These are phyloP conservation scores for Myotis brandtii DNA, from an alignment of 2,113 vertebrate species.

Conservation along the genomic window DNA sequence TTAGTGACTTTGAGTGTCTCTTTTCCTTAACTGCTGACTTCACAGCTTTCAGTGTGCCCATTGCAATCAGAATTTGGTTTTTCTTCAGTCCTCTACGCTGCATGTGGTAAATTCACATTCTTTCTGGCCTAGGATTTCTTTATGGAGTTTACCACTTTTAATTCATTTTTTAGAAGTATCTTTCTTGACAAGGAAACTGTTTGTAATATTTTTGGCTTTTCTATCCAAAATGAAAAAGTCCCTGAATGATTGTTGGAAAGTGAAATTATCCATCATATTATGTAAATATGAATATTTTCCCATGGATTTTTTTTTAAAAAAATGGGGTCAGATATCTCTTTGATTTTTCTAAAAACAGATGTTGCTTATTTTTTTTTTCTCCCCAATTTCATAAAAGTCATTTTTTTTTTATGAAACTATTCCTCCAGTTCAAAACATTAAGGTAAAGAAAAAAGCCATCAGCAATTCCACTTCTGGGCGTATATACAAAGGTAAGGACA, in stretches of 20 bases:
- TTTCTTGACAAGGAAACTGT: constrained; percentile 16
- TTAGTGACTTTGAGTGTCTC: neutral
- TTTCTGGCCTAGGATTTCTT: neutral
- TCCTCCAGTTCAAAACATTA: neutral
- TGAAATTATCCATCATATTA: neutral
- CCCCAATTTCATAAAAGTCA: constrained; percentile 26
- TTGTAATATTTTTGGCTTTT: constrained; percentile 33
- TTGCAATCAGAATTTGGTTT: constrained; percentile 26
- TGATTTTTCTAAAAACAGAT: constrained; percentile 37
- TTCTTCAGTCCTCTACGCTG: neutral
- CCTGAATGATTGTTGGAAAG: constrained; percentile 8
- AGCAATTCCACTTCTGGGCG: neutral
- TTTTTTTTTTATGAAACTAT: constrained; percentile 6
- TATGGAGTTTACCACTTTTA: constrained; percentile 34
- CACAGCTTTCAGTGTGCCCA: constrained; percentile 13
- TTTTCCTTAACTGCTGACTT: constrained; percentile 49
- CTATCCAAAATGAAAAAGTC: constrained; percentile 7
- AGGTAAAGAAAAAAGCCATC: neutral
- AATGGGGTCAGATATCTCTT: neutral
- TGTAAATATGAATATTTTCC: constrained; percentile 56
- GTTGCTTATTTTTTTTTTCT: neutral
- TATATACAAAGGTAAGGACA: neutral
- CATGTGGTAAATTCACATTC: neutral
- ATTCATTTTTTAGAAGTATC: constrained; percentile 11
- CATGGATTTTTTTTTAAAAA: neutral